Conservation (phyloP, 2,797 vertebrate genomes). For the Acestrorhynchus altus region DNA sequence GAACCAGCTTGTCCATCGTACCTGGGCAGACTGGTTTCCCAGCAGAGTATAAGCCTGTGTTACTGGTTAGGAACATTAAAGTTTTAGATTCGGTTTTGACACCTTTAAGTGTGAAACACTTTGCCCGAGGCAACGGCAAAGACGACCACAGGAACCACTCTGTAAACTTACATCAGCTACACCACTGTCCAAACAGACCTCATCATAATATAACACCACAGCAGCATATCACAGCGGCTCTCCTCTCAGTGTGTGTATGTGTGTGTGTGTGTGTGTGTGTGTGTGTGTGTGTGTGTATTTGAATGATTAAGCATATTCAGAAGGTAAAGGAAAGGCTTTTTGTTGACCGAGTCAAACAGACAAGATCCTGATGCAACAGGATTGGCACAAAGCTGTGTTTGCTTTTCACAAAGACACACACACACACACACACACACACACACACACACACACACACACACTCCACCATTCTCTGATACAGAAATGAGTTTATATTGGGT, state of each 20-base stretch:
- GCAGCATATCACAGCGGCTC: neutral
- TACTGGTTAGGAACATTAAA: neutral
- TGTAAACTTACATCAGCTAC: neutral
- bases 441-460: slow-evolving; percentile 57
- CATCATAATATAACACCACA: neutral
- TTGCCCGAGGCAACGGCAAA: neutral
- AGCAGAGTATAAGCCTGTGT: too few relatives aligned
- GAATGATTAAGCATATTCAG: slow-evolving; percentile 59
- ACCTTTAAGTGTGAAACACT: slow-evolving; percentile 55
- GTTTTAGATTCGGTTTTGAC: slow-evolving; percentile 18
- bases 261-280: neutral
- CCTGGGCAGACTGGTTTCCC: too few relatives aligned
- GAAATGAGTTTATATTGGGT: slow-evolving; percentile 68
- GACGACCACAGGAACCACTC: neutral
- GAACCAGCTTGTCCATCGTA: too few relatives aligned
- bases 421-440: slow-evolving; percentile 28
- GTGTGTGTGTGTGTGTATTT: neutral
- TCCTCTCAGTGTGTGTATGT: neutral
- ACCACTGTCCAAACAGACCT: neutral
- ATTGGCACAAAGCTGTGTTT: slow-evolving; percentile 78
- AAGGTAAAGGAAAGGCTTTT: slow-evolving; percentile 61
- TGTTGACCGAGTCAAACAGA: slow-evolving; percentile 80
- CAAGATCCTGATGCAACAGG: slow-evolving; percentile 86
- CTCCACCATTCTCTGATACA: slow-evolving; percentile 69
- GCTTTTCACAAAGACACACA: slow-evolving; percentile 68